These are phyloP conservation scores for Chymomyza amoena DNA, from an alignment of 2,888 invertebrate genomes.

Conservation along the genomic window DNA sequence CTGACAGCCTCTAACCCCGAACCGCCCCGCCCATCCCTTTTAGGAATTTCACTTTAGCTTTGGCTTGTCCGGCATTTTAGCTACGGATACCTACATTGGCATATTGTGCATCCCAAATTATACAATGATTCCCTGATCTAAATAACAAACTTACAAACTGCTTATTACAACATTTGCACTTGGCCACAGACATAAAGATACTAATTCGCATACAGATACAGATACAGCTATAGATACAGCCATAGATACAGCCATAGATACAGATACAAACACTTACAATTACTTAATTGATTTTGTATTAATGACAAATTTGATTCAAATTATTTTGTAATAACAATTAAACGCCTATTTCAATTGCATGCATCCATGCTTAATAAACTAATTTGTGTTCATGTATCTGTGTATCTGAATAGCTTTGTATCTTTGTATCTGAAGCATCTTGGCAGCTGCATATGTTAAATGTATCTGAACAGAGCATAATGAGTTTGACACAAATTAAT, in stretches of 20 bases:
- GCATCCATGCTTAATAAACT: not conserved
- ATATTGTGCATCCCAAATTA: not conserved
- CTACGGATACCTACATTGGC: not conserved
- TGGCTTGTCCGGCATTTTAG: not conserved
- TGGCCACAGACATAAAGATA: not conserved
- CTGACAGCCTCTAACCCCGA: too few relatives aligned
- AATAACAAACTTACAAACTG: not conserved
- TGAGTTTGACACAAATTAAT: slow-evolving; percentile 40
- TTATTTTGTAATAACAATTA: slow-evolving; percentile 50
- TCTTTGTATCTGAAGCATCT: not conserved
- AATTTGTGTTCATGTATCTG: not conserved
- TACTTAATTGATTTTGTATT: slow-evolving; percentile 61
- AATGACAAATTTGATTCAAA: slow-evolving; percentile 40
- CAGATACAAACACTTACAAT: slow-evolving; percentile 32
- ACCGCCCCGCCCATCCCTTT: not conserved
- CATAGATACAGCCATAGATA: not conserved
- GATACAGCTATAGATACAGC: not conserved
- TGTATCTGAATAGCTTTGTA: not conserved
- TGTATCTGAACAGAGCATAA: not conserved
- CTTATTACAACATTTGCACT: not conserved
- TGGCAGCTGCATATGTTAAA: too few relatives aligned
- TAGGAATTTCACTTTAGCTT: not conserved
- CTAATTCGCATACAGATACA: not conserved
- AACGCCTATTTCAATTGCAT: slow-evolving; percentile 10
- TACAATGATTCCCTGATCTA: not conserved